phyloP scores from a whole-genome alignment of 2,113 vertebrate species.

The Archocentrus centrarchus region DNA sequence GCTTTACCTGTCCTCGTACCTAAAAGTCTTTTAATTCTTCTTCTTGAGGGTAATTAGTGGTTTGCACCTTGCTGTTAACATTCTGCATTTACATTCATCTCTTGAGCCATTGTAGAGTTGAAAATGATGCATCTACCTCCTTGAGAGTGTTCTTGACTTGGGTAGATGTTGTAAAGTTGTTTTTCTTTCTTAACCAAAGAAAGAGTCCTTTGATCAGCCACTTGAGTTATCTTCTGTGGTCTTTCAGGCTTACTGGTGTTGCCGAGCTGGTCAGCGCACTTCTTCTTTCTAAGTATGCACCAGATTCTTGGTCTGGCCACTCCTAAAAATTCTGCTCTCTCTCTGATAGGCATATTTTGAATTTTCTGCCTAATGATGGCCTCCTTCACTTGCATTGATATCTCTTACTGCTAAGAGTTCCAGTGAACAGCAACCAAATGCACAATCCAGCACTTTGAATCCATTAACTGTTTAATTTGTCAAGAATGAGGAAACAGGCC shows the following conservation, averaged over 20 bases:
- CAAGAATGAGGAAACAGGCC: background rate
- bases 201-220: too few relatives aligned
- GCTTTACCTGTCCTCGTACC: slow-evolving; percentile 28
- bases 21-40: background rate
- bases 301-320: too few relatives aligned
- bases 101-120: background rate
- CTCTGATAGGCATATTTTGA: background rate
- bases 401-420: background rate
- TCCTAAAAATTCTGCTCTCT: too few relatives aligned
- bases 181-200: background rate
- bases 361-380: background rate
- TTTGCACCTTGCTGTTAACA: background rate
- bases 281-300: too few relatives aligned
- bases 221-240: too few relatives aligned
- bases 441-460: background rate
- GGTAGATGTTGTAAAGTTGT: background rate
- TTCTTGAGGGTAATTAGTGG: background rate
- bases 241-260: too few relatives aligned
- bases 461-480: background rate
- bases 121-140: background rate
- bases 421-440: background rate
- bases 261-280: too few relatives aligned
- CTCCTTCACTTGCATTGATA: background rate
- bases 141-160: background rate
- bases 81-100: background rate